phyloP scores from a whole-genome alignment of 2,888 invertebrate species.

The Hyalella azteca region DNA sequence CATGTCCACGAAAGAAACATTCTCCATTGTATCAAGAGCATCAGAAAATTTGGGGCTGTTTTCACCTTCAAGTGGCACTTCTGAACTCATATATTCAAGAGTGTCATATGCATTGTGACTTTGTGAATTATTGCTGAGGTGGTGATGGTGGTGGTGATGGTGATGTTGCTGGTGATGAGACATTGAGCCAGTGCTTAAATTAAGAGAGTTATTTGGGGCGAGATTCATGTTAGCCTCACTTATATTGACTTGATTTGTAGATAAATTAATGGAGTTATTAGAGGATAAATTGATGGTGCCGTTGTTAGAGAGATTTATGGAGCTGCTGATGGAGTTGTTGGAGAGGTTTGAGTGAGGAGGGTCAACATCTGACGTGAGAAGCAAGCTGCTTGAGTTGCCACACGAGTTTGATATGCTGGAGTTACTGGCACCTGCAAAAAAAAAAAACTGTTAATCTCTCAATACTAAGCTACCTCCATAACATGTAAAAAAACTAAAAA shows the following conservation, averaged over 20 bases:
- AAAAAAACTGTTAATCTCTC: not conserved
- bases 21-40: slow-evolving; percentile 48
- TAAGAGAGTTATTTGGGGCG: not conserved
- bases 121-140: not conserved
- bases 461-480: no score
- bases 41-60: slow-evolving; percentile 50
- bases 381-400: not conserved
- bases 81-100: slow-evolving; percentile 46
- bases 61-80: slow-evolving; percentile 49
- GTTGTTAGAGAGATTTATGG: not conserved
- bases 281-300: slow-evolving; percentile 7
- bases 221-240: not conserved
- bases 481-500: no score
- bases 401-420: not conserved
- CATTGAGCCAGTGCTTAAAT: not conserved
- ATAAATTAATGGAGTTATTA: not conserved
- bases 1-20: slow-evolving; percentile 55
- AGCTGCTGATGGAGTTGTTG: not conserved
- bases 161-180: not conserved
- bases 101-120: slow-evolving; percentile 44
- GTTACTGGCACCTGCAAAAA: not conserved
- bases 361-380: not conserved
- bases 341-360: not conserved
- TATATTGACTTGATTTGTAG: not conserved
- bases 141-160: slow-evolving; percentile 19